phyloP scores from a whole-genome alignment of 2,797 vertebrate species.

The Enteromius thamalakanensis region DNA sequence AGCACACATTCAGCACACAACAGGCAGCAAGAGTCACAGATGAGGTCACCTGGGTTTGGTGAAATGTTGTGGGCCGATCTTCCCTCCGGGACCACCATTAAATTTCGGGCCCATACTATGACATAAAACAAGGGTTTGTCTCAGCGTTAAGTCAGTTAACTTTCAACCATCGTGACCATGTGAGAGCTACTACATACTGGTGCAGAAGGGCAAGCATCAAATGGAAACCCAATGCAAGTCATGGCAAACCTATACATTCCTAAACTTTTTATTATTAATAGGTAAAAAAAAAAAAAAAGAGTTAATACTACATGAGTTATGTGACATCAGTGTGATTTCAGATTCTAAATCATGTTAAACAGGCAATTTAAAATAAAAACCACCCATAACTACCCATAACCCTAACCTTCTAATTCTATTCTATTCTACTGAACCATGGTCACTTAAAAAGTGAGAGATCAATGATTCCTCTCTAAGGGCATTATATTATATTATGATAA shows the following conservation, averaged over 20 bases:
- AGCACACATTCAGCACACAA: slow-evolving; percentile 47
- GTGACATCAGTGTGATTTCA: background rate
- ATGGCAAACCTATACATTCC: background rate
- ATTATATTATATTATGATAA: background rate
- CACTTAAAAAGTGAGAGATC: background rate
- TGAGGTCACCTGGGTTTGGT: slow-evolving; percentile 83
- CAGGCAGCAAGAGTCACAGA: slow-evolving; percentile 38
- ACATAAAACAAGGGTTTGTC: slow-evolving; percentile 57
- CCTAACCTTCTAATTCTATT: background rate
- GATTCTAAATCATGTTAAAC: background rate
- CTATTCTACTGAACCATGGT: background rate
- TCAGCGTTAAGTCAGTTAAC: slow-evolving; percentile 28
- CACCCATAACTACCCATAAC: background rate
- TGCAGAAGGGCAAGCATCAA: background rate
- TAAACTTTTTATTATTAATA: background rate
- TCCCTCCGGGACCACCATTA: slow-evolving; percentile 87
- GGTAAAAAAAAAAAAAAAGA: background rate
- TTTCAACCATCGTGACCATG: background rate
- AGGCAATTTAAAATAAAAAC: background rate
- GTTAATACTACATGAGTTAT: background rate
- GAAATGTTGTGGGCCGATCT: slow-evolving; percentile 85
- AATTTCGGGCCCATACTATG: slow-evolving; percentile 86
- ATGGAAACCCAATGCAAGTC: background rate
- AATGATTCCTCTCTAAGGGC: background rate
- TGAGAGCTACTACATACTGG: slow-evolving; percentile 26